Evolutionary conservation across 2,888 invertebrate species (phyloP).

Genomic region (Julus scanicus): DNA sequence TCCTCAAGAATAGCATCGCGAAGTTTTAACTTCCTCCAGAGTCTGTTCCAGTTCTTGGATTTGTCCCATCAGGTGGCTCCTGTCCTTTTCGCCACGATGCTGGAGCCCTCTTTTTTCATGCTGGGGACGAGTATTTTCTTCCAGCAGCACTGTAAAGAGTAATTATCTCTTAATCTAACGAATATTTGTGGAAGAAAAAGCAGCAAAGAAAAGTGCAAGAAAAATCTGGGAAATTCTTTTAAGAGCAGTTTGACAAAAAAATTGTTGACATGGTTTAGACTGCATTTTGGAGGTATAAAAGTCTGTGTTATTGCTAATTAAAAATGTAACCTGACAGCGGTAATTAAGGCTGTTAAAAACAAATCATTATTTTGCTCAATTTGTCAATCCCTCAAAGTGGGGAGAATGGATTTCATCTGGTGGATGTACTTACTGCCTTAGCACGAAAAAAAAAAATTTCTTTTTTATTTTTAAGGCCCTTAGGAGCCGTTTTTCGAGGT

Average conservation of each 20-base stretch:
- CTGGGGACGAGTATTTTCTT: slow-evolving; percentile 64
- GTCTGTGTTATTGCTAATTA: neutral
- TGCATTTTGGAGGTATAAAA: neutral
- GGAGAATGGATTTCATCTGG: too few relatives aligned
- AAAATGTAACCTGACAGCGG: neutral
- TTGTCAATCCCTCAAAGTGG: neutral
- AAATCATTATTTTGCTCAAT: neutral
- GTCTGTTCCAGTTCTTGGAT: slow-evolving; percentile 63
- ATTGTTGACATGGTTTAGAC: neutral
- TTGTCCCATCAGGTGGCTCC: slow-evolving; percentile 61
- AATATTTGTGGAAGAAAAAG: neutral
- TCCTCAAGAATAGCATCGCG: slow-evolving; percentile 64
- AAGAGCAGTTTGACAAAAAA: neutral
- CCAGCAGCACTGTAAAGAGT: slow-evolving; percentile 63
- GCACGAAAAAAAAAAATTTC: too few relatives aligned
- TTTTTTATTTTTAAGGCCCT: too few relatives aligned
- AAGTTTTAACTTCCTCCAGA: slow-evolving; percentile 64
- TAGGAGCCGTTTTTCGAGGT: too few relatives aligned
- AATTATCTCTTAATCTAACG: neutral
- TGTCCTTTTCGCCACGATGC: slow-evolving; percentile 63
- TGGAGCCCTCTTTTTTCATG: slow-evolving; percentile 64
- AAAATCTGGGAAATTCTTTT: neutral
- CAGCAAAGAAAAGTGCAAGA: neutral
- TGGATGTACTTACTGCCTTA: too few relatives aligned
- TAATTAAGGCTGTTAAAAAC: neutral